Percentiles rank a stretch among this genome's conserved stretches.
These are phyloP conservation scores for Pterocles burchelli DNA, from an alignment of 2,113 vertebrate genomes.

Conservation along the genomic window DNA sequence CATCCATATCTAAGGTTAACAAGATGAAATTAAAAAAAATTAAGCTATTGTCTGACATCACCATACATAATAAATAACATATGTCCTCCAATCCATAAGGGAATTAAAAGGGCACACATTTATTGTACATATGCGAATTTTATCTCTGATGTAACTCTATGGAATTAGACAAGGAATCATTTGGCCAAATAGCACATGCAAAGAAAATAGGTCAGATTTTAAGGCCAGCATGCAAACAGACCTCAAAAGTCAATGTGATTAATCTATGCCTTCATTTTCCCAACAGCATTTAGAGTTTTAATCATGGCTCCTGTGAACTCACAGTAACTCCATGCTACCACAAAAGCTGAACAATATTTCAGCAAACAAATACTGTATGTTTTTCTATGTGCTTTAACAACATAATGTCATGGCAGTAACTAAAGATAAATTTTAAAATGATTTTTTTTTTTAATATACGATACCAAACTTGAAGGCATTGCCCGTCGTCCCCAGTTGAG, in stretches of 20 bases:
- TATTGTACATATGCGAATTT: neutral
- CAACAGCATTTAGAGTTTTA: neutral
- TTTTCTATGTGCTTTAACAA: neutral
- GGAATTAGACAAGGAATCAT: neutral
- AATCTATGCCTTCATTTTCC: neutral
- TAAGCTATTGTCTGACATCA: slow-evolving; percentile 35
- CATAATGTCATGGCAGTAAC: neutral
- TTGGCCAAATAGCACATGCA: neutral
- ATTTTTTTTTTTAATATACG: neutral
- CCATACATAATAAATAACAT: slow-evolving; percentile 1
- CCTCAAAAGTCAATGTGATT: neutral
- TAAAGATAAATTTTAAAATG: neutral
- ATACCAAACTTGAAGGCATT: neutral
- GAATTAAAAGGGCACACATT: neutral
- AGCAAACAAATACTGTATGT: neutral
- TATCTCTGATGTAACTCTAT: neutral
- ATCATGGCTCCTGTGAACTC: neutral
- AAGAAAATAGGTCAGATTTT: neutral
- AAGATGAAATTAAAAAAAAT: slow-evolving; percentile 32
- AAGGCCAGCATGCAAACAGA: neutral
- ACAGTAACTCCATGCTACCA: neutral
- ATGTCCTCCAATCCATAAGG: neutral
- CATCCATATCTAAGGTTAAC: neutral
- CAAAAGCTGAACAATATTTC: neutral
- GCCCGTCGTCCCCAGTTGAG: neutral